Evolutionary conservation across 2,113 vertebrate genomes (phyloP), one percentile per base, ranked within the genome.

Genomic region (Brevimyrus niger): DNA sequence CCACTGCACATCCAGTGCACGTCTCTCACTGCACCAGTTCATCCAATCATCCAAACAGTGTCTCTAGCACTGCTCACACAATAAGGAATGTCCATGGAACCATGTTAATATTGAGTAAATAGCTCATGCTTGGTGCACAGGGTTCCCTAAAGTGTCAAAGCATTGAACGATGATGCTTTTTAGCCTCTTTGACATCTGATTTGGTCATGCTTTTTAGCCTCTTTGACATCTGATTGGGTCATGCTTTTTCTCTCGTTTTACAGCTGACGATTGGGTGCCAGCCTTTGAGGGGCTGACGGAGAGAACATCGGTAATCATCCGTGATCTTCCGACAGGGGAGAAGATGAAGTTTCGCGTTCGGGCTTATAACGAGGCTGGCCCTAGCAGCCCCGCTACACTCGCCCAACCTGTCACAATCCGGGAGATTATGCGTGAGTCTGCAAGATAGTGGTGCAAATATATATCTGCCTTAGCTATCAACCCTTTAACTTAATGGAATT

Each of bases 341-440:
- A 97, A 94, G 91, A 95, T 99, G 90, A 94, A 96, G 91, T 99
- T 99, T 92, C 97, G 98, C 4, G 97, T 99, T 82, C 95, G 95
- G 27, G 98, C 98, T 0, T 94, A 95, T 91, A 99, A 99, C 83
- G 89, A 97, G 95, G 98, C 98, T 0, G 98, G 98, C 0, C 94
- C 97, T 13, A 98, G 98, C 0, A 93, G 91, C 86, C 95, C 98
- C 0, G 91, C 95, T 82, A 92, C 92, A 87, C 95, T 97, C 91
- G 95, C 96, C 91, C 98, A 99, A 61, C 94, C 96, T 0, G 89
- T 99, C 90, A 98, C 97, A 0, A 97, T 99, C 91, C 97, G 96
- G 89, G 98, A 99, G 93, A 97, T 99, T 58, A 95, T 99, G 94
- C 97, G 98, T 99, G 91, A 97, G 98, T 96, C 90, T 76, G 8